These are phyloP conservation scores for Halictus quadricinctus DNA, from an alignment of 2,888 invertebrate genomes.

Conservation along the genomic window DNA sequence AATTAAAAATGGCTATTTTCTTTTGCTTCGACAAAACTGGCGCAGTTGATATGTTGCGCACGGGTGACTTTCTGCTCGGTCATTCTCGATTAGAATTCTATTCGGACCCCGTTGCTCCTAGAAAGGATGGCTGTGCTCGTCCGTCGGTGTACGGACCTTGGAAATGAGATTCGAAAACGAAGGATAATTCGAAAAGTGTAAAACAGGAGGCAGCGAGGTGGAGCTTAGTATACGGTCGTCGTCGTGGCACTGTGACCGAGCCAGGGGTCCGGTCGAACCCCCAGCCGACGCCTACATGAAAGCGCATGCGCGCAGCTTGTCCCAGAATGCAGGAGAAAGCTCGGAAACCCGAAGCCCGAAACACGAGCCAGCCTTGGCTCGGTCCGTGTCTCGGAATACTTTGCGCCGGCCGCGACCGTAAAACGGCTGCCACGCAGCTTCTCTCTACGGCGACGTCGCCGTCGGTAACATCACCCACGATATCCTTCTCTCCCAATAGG, in stretches of 20 bases:
- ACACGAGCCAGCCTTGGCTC: constrained; percentile 53
- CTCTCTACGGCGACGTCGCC: constrained; percentile 24
- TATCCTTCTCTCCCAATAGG: constrained; percentile 21
- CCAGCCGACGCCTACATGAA: constrained; percentile 76
- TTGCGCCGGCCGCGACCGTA: constrained; percentile 67
- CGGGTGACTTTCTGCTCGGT: too few relatives aligned
- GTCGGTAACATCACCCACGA: constrained; percentile 54
- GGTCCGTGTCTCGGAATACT: constrained; percentile 66
- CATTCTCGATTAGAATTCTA: too few relatives aligned
- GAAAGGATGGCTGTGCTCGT: too few relatives aligned
- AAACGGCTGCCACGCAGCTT: constrained; percentile 40
- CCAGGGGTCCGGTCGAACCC: constrained; percentile 60
- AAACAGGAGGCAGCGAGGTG: neutral
- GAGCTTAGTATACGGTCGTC: constrained; percentile 60
- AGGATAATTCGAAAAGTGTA: neutral
- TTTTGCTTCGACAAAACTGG: too few relatives aligned
- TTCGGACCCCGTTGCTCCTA: too few relatives aligned
- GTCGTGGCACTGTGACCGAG: constrained; percentile 74
- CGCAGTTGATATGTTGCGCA: too few relatives aligned
- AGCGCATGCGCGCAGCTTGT: constrained; percentile 70
- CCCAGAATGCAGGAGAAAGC: constrained; percentile 48
- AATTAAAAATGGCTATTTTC: too few relatives aligned
- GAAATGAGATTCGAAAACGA: too few relatives aligned
- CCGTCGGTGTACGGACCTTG: too few relatives aligned
- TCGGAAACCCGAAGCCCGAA: neutral